A percentile compares a stretch with the other conserved stretches of the same genome.
Evolutionary conservation across 2,797 vertebrate genomes (phyloP).

Genomic region (Linurgus olivaceus): DNA sequence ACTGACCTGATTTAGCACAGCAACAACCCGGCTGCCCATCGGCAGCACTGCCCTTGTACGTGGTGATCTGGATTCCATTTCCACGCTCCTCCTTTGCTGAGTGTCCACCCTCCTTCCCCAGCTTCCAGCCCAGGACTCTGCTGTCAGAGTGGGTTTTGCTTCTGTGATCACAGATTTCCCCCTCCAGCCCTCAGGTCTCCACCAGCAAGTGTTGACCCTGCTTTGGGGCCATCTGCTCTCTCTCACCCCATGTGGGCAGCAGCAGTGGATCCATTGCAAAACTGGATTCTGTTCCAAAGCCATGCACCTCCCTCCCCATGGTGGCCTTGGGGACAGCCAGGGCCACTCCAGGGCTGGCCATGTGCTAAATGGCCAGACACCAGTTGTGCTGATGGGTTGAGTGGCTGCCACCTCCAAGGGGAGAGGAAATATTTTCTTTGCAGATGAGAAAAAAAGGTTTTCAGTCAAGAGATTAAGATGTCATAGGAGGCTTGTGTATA

Average conservation of each 20-base stretch:
- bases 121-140: neutral
- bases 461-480: neutral
- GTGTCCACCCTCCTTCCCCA: neutral
- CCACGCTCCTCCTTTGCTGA: neutral
- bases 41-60: accelerated
- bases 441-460: neutral
- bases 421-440: neutral
- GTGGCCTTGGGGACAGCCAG: neutral
- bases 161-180: neutral
- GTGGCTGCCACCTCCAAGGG: neutral
- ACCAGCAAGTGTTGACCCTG: neutral
- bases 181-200: neutral
- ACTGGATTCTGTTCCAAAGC: neutral
- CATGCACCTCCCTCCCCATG: neutral
- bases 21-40: accelerated
- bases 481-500: neutral
- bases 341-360: neutral
- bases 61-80: neutral
- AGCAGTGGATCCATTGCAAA: neutral
- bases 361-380: neutral
- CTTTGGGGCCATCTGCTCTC: neutral
- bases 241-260: neutral
- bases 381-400: accelerated
- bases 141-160: neutral
- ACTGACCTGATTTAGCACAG: neutral